These are phyloP conservation scores for Patiria miniata DNA, from an alignment of 35 echinoderm and acorn worm species.

Conservation along the genomic window DNA sequence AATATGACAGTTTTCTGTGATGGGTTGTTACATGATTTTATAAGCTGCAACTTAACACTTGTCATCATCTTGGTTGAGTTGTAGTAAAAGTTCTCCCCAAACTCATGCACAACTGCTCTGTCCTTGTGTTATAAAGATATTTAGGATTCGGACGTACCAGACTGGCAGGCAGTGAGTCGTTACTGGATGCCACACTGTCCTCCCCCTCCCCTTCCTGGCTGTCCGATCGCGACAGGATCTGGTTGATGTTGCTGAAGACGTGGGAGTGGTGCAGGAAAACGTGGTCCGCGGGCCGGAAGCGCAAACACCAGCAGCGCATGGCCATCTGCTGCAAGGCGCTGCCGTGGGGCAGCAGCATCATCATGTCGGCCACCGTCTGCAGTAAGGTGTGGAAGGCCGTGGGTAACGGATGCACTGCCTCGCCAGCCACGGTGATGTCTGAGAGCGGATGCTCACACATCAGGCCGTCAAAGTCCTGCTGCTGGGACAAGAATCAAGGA, in stretches of 20 bases:
- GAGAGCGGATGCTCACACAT: slow-evolving; percentile 94
- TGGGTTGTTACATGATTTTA: too few relatives aligned
- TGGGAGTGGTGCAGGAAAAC: slow-evolving; percentile 95
- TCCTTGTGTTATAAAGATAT: too few relatives aligned
- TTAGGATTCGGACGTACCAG: not conserved
- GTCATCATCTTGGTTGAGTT: too few relatives aligned
- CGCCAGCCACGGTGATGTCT: slow-evolving; percentile 88
- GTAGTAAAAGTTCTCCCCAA: too few relatives aligned
- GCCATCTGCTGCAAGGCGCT: slow-evolving; percentile 94
- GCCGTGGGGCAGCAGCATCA: slow-evolving; percentile 91
- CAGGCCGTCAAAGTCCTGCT: slow-evolving; percentile 77
- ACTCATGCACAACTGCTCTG: too few relatives aligned
- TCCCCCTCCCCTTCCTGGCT: slow-evolving; percentile 71
- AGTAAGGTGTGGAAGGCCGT: slow-evolving; percentile 84
- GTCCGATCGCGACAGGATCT: slow-evolving; percentile 89
- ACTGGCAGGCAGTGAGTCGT: slow-evolving; percentile 25
- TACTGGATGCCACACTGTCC: slow-evolving; percentile 45
- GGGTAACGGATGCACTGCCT: slow-evolving; percentile 80
- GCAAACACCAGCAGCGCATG: slow-evolving; percentile 93
- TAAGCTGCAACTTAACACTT: too few relatives aligned
- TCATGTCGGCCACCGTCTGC: slow-evolving; percentile 89
- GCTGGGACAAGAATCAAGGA: not conserved
- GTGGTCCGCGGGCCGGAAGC: slow-evolving; percentile 84
- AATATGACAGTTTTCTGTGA: too few relatives aligned
- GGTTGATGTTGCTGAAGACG: slow-evolving; percentile 98